These are phyloP conservation scores for Protobothrops mucrosquamatus DNA, from an alignment of 2,113 vertebrate genomes.

Conservation along the genomic window DNA sequence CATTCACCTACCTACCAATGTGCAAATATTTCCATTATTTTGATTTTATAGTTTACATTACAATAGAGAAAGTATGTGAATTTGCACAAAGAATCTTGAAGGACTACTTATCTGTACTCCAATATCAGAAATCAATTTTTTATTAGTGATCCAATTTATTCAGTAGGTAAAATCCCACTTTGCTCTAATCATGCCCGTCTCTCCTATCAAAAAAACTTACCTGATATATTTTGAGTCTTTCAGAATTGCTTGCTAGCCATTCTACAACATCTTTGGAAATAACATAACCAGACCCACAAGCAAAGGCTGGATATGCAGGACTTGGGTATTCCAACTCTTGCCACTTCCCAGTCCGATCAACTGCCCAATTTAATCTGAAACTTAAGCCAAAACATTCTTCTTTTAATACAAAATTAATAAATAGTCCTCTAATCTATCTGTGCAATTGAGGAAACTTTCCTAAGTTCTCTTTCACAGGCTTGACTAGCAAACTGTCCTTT, in stretches of 20 bases:
- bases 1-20: background rate
- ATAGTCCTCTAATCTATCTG: background rate
- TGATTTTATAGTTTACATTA: background rate
- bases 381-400: slow-evolving; percentile 61
- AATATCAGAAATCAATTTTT: background rate
- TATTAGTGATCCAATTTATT: background rate
- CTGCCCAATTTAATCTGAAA: slow-evolving; percentile 98
- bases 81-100: background rate
- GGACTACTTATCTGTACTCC: background rate
- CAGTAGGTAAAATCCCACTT: background rate
- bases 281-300: slow-evolving; percentile 93
- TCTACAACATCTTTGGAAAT: slow-evolving; percentile 88
- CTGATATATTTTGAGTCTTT: slow-evolving; percentile 91
- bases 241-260: slow-evolving; percentile 89
- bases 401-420: background rate
- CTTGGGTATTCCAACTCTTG: slow-evolving; percentile 95
- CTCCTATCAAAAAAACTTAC: slow-evolving; percentile 59
- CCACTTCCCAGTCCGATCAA: slow-evolving; percentile 96
- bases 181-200: background rate
- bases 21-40: background rate
- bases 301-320: slow-evolving; percentile 93
- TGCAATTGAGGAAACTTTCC: background rate
- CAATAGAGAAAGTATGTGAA: background rate
- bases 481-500: background rate
- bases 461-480: background rate